Evolutionary conservation across 2,888 invertebrate genomes (phyloP).

Genomic region (Platypus cylindrus): DNA sequence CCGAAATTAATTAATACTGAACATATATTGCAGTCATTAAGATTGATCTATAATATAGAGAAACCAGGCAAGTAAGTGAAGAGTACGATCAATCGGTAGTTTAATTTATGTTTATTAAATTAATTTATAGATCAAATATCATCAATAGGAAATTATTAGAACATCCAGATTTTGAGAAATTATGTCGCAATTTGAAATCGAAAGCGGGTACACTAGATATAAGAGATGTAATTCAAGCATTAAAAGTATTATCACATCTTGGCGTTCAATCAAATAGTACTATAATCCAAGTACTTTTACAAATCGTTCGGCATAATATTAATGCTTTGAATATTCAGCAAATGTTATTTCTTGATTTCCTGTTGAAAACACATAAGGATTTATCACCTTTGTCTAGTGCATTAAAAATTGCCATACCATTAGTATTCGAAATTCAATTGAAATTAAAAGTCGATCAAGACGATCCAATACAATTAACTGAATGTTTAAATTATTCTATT

Average conservation of each 20-base stretch:
- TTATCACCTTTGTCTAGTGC: slow-evolving; percentile 48
- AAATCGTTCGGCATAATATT: slow-evolving; percentile 47
- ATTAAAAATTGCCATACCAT: slow-evolving; percentile 49
- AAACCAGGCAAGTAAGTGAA: too few species aligned
- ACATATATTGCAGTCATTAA: too few species aligned
- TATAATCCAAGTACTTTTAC: slow-evolving; percentile 49
- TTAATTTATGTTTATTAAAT: slow-evolving; percentile 1
- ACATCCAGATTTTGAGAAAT: slow-evolving; percentile 43
- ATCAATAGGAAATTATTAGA: slow-evolving; percentile 37
- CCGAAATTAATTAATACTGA: too few species aligned
- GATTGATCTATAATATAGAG: too few species aligned
- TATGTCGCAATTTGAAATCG: slow-evolving; percentile 45
- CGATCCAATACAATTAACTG: slow-evolving; percentile 39
- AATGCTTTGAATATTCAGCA: slow-evolving; percentile 47
- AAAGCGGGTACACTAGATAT: slow-evolving; percentile 40
- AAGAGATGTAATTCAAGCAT: slow-evolving; percentile 43
- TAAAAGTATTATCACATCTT: slow-evolving; percentile 46
- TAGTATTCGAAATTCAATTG: slow-evolving; percentile 53
- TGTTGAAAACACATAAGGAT: slow-evolving; percentile 39
- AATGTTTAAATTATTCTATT: slow-evolving; percentile 43
- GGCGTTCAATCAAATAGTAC: slow-evolving; percentile 44
- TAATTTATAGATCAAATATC: slow-evolving; percentile 28
- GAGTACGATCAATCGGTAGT: too few species aligned
- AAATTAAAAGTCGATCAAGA: slow-evolving; percentile 43
- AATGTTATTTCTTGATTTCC: slow-evolving; percentile 48